Conservation (phyloP, 2,888 invertebrate genomes). For the Sinhomidia bicolor region DNA sequence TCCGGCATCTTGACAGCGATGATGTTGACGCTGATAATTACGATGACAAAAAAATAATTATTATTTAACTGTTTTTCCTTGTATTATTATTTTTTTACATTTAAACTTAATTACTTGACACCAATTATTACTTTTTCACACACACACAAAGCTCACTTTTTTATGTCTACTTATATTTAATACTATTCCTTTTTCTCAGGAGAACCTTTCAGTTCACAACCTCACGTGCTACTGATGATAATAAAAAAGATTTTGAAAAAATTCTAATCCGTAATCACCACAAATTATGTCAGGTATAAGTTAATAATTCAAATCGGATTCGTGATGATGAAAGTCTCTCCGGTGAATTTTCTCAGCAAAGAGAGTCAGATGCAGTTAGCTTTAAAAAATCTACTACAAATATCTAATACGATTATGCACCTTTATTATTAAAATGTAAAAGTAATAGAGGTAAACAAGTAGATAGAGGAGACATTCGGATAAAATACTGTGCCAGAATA, state of each 20-base stretch:
- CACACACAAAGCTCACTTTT: conserved; percentile 1
- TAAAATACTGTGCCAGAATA: no score
- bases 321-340: conserved; percentile 43
- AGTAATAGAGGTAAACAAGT: no score
- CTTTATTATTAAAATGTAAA: background rate
- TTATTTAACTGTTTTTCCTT: no score
- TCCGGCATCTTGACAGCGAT: conserved; percentile 75
- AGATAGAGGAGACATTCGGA: no score
- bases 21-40: background rate
- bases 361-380: no score
- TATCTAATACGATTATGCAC: background rate
- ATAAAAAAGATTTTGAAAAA: conserved; percentile 12
- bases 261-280: background rate
- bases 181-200: conserved; percentile 29
- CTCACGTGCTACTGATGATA: conserved; percentile 25
- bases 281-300: conserved; percentile 16
- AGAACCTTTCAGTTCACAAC: conserved; percentile 54
- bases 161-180: background rate
- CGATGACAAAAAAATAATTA: background rate
- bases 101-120: conserved; percentile 4
- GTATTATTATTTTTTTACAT: conserved; percentile 7
- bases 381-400: background rate
- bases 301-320: no score
- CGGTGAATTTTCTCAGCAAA: background rate
- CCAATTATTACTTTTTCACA: conserved; percentile 28